Evolutionary conservation across 35 echinoderm and acorn worm species (phyloP), one percentile per base, ranked within the genome.

Genomic region (Lytechinus pictus): DNA sequence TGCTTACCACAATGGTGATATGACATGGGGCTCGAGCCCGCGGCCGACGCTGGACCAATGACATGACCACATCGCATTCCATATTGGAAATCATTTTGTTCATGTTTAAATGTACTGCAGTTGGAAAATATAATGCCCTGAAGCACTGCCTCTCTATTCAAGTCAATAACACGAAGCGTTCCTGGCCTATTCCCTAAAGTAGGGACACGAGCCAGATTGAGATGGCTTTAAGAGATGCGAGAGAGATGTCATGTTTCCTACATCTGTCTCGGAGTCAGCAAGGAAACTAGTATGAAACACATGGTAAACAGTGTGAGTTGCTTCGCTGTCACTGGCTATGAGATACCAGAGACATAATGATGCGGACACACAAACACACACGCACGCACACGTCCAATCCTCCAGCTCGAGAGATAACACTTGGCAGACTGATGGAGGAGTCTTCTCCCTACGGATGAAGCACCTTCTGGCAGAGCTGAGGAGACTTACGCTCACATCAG

Each of bases 1-100:
- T 55, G 94, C 97, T 97, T 97, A 98, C 97, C 95, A 98, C 97
- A 94, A 98, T 98, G 54, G 97, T 94, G 28, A 98, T 98, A 55
- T 97, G 97, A 51, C 96, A 98, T 7, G 97, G 97, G 13, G 96
- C 95, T 56, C 95, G 94, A 54, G 97, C 97, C 54, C 95, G 91
- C 24, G 97, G 97, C 10, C 97, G 86, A 14, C 97, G 55, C 60
- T 98, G 97, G 66, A 95, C 95, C 95, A 98, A 92, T 0, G 97
- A 98, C 93, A 94, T 95, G 91, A 98, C 92, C n/a, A 93, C 55
- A 57, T 93, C 55, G n/a, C 92, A 93, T 54, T 93, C 92, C 52
- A 27, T 11, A 57, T 57, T 55, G 53, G 92, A 93, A 53, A 93
- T 54, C 92, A 93, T 93, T 44, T 90, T 90, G 88, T 14, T 79